Evolutionary conservation across 1,140 invertebrate genomes (phyloP).

Genomic region (Bursaphelenchus mucronatus): DNA sequence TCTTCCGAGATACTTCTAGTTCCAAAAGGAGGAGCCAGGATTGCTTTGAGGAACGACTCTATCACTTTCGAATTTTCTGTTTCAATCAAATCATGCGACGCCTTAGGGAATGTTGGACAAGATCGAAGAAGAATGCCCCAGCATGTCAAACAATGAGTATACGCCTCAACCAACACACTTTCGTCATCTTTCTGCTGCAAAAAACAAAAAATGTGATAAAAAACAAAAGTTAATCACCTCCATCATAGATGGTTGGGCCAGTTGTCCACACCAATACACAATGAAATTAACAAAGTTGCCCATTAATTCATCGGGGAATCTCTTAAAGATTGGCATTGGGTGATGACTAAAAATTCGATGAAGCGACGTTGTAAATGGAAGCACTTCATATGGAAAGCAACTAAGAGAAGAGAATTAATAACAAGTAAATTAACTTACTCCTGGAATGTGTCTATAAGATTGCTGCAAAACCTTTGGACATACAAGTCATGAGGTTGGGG

Average conservation of each 20-base stretch:
- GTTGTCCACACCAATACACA: slow-evolving; percentile 7
- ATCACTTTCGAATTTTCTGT: slow-evolving; percentile 8
- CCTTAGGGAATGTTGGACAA: slow-evolving; percentile 7
- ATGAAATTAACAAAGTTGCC: slow-evolving; percentile 11
- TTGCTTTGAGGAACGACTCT: slow-evolving; percentile 15
- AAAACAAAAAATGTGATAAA: slow-evolving; percentile 11
- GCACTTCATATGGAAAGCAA: slow-evolving; percentile 12
- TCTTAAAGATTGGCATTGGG: slow-evolving; percentile 16
- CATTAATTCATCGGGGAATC: slow-evolving; percentile 5
- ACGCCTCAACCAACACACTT: slow-evolving; percentile 7
- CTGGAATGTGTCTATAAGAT: slow-evolving; percentile 6
- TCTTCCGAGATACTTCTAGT: not conserved
- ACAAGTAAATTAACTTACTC: slow-evolving; percentile 9
- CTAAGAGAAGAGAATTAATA: not conserved
- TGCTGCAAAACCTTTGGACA: slow-evolving; percentile 9
- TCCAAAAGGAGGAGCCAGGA: slow-evolving; percentile 17
- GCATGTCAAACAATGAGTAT: not conserved
- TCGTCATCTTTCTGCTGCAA: slow-evolving; percentile 15
- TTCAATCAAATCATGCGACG: not conserved
- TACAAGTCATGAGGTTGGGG: slow-evolving; percentile 15
- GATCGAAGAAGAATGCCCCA: slow-evolving; percentile 8
- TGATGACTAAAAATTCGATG: slow-evolving; percentile 17
- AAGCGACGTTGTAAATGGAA: slow-evolving; percentile 11
- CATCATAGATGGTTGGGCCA: slow-evolving; percentile 8
- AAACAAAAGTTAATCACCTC: not conserved